Evolutionary conservation across 2,797 vertebrate genomes (phyloP).

Genomic region (Sarcoramphus papa): DNA sequence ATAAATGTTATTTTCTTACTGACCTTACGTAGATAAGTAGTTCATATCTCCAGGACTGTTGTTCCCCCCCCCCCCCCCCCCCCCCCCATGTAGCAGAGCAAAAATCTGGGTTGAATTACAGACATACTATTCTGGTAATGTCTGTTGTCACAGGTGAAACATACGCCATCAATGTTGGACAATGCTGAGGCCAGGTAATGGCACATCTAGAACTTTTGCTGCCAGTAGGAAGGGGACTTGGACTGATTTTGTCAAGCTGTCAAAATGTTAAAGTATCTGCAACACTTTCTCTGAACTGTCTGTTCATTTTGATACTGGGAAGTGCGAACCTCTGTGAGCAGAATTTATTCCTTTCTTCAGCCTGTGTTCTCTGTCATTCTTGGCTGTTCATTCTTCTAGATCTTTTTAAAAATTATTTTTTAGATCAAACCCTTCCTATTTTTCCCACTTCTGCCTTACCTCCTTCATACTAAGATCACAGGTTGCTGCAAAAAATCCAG

Average conservation of each 20-base stretch:
- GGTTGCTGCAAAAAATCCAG: neutral
- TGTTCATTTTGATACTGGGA: neutral
- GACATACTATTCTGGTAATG: neutral
- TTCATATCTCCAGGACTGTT: neutral
- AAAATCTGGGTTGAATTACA: neutral
- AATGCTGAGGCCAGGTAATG: neutral
- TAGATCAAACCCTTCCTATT: neutral
- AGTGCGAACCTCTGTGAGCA: neutral
- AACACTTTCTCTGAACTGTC: neutral
- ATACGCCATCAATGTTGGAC: neutral
- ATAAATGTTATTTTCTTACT: neutral
- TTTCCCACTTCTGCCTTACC: neutral
- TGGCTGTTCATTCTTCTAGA: neutral
- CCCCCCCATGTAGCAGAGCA: neutral
- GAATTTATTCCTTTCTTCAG: neutral
- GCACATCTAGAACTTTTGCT: neutral
- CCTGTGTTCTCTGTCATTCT: neutral
- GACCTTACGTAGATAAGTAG: neutral
- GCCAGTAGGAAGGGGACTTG: neutral
- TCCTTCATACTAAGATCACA: neutral
- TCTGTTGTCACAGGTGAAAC: neutral
- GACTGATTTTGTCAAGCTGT: neutral
- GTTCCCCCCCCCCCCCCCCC: accelerated
- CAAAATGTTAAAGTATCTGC: neutral
- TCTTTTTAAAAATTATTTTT: neutral